Evolutionary conservation across 2,888 invertebrate genomes (phyloP).

Genomic region (Muscina levida): DNA sequence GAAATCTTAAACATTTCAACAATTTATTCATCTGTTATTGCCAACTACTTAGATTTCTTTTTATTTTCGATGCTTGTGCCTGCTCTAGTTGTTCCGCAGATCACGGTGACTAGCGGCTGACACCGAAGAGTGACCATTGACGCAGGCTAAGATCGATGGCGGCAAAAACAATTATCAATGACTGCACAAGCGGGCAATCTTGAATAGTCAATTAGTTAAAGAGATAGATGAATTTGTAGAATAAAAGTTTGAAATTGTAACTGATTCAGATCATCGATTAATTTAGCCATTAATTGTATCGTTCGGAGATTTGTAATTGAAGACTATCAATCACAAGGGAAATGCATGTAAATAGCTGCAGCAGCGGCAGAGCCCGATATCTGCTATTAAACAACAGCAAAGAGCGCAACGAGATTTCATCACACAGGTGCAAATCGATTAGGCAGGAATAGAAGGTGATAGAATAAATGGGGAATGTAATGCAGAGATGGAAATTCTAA

Average conservation of each 20-base stretch:
- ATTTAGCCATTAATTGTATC: slow-evolving; percentile 60
- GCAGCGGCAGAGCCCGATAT: no score
- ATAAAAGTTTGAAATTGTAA: slow-evolving; percentile 62
- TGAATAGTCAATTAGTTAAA: slow-evolving; percentile 47
- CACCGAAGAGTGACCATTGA: slow-evolving; percentile 30
- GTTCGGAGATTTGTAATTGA: slow-evolving; percentile 50
- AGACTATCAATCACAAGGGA: slow-evolving; percentile 62
- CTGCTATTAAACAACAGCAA: no score
- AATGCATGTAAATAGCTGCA: slow-evolving; percentile 52
- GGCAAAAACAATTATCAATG: slow-evolving; percentile 36
- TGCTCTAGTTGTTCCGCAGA: background rate
- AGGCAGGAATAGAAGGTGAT: background rate
- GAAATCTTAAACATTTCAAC: slow-evolving; percentile 56
- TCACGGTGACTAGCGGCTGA: background rate
- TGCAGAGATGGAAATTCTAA: background rate
- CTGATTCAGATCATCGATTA: slow-evolving; percentile 65
- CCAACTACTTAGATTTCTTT: slow-evolving; percentile 48
- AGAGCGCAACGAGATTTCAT: no score
- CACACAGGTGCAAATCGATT: slow-evolving; percentile 33
- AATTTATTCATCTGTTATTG: slow-evolving; percentile 53
- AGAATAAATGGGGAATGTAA: background rate
- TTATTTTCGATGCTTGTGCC: background rate
- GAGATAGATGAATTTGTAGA: background rate
- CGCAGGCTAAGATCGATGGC: slow-evolving; percentile 38
- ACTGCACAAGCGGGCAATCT: background rate